Base-by-base conservation (phyloP, 37 sponge, comb jelly and placozoan genomes). In the Cladorhizidae sp. region DNA sequence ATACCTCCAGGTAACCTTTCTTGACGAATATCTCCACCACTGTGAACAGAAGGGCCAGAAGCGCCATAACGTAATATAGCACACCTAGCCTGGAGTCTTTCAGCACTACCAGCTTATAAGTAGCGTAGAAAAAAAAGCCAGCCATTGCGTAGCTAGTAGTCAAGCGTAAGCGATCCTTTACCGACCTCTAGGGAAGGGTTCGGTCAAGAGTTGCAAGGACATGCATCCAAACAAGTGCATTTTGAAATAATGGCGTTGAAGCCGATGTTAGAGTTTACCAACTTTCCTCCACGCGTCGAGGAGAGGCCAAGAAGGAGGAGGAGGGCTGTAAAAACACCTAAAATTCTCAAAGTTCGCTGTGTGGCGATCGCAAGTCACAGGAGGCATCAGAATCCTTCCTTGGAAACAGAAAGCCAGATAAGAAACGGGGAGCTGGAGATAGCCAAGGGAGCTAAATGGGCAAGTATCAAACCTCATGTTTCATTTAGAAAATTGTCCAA, bases 31-130 rank as follows among this genome's bases (percentile, higher is more conserved):
- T 85, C 54, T 89, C 93, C 57, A 82, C 40, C 28, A 91, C 25
- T 11, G 89, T 85, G 73, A 84, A 95, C 11, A 91, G 33, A 37
- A 95, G 15, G 26, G 88, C 87, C 23, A 85, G 78, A n/a, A 57
- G 23, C 0, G 73, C 82, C 57, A 90, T 56, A 0, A 83, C 38
- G 63, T 95, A 95, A 74, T 95, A 95, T 42, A 80, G 72, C 59
- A 91, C 7, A n/a, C 95, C 95, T 45, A 95, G 70, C 32, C 89
- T 57, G 49, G 67, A 37, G 85, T 95, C 95, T 59, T 73, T 79
- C 43, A 95, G 67, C 22, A 78, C 58, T 9, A 88, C 91, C 71
- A 91, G 91, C 81, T 95, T 95, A 68, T 87, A 91, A 1, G 95
- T 95, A 14, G 85, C 88, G 82, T 91, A 95, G 77, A 84, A 36